Base-by-base conservation (phyloP, 1,140 invertebrate species). In the Danaus plexippus region DNA sequence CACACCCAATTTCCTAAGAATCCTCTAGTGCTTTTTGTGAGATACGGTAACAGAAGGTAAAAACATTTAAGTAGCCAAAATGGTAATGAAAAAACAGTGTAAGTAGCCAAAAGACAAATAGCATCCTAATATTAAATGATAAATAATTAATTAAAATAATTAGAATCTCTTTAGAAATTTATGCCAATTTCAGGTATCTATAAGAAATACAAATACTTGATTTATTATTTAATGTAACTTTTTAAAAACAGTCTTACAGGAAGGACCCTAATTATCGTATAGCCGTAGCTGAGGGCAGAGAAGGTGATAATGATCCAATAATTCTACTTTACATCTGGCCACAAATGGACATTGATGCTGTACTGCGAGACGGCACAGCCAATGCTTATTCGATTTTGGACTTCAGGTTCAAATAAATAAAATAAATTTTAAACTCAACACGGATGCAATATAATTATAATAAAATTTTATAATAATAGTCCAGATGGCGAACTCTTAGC, bases 321-420 rank as follows among this genome's bases (percentile, higher is more conserved):
- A 94, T 97, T 61, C 90, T 95, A 15, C 90, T 97, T 22, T 97
- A 96, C 73, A 90, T 92, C 52, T 97, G 93, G 92, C 95, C 95
- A 0, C 89, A 89, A 46, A 88, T 96, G 76, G 88, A 93, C 56
- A 90, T 95, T 8, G 88, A 94, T 43, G 89, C 91, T 7, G 90
- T 94, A 43, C 85, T 97, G 32, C 84, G 90, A 57, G 90, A 91
- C 54, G 95, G 95, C n/a, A 94, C 94, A 0, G 80, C 89, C 12
- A 85, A 85, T 67, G 90, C 89, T n/a, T 96, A 94, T 71, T 90
- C 92, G 79, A 91, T 92, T 66, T 84, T 96, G 1, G 88, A 92
- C 63, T 97, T 95, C 75, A 96, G 92, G 94, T 94, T 86, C 11
- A 7, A 3, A n/a, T 45, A 32, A 32, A 45, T 44, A n/a, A 45